Evolutionary conservation across 2,113 vertebrate species (phyloP), one percentile per base, ranked within the genome.

Genomic region (Neoarius graeffei): DNA sequence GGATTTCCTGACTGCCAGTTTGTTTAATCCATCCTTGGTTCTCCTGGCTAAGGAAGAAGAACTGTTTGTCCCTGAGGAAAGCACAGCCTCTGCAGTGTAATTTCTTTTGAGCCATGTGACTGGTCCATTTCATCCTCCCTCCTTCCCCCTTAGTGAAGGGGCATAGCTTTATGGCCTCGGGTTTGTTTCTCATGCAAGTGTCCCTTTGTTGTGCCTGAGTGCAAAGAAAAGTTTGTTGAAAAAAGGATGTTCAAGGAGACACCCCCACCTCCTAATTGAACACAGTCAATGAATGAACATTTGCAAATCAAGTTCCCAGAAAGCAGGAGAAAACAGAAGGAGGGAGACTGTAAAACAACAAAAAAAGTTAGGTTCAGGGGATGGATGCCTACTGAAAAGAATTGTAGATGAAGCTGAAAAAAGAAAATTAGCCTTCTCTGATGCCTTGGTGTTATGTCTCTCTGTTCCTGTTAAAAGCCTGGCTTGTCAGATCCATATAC

Each of bases 221-320:
- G 94, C 92, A 91, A 90, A 92, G 88, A 92, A 91, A 89, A 86
- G 93, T 90, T 91, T 91, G 87, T 91, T 88, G 86, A 60, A 89
- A 83, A 89, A 87, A 82, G 85, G 90, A 69, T 82, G 88, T 83
- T 69, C 27, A 48, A 67, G 90, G 91, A 90, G 91, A 90, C 88
- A 85, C 89, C 87, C 90, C 88, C 88, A 30, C 81, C 86, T 62
- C 90, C 91, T 90, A 90, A 90, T 93, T 94, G 94, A 92, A 93
- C 92, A 91, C 73, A 56, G 83, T 86, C 87, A 91, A 86, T 94
- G 93, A 95, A 94, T 93, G 91, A 89, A 89, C 92, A 95, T 95
- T 95, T 94, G 92, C 94, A 95, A 95, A 95, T 95, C 93, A 95
- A 95, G n/a, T 95, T 94, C 92, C 90, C 87, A 81, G 88, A 92